Evolutionary conservation across 2,888 invertebrate species (phyloP), one percentile per base, ranked within the genome.

Genomic region (Onthophagus sagittarius): DNA sequence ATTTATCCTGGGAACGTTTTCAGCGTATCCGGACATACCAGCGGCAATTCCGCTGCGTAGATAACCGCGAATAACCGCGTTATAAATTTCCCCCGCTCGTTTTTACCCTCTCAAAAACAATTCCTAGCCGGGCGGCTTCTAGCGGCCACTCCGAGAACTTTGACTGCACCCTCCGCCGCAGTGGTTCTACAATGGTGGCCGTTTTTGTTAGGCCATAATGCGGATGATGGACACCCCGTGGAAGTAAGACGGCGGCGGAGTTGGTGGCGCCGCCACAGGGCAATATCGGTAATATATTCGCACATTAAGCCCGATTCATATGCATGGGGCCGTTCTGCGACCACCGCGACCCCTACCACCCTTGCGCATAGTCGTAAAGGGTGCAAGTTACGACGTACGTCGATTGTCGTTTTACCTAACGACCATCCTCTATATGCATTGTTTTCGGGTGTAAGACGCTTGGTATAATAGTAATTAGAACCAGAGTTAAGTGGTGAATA

Each of bases 271-370:
- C 39, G 11, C 39, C 39, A 11, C 39, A 53, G 11, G 39, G 39
- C 39, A 53, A 53, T 53, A 15, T 23, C 77, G 80, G 80, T 80
- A 81, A 83, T 82, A 83, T 83, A 83, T 82, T 79, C 77, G 74
- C 80, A 76, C 78, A 82, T 82, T 83, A 82, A 74, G 76, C 78
- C 78, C 81, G 79, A 82, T 83, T 83, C 82, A 82, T 82, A 83
- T 83, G 82, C 82, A 82, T 80, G 80, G 78, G 78, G 79, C 39
- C 39, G 39, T 53, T 53, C 39, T 53, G 39, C 39, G 39, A 53
- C 39, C 39, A 53, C 11, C 39, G 39, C 39, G 39, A 53, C 7
- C 39, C 39, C 39, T 53, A 1, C 9, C 39, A 11, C 9, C 39
- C 9, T 23, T 23, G 39, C 11, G 39, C 39, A 53, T 11, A 53